phyloP scores from a whole-genome alignment of 30 jellyfish, hydroid and myxozoan genomes.

The Aurelia aurita complex sp. Pacific region DNA sequence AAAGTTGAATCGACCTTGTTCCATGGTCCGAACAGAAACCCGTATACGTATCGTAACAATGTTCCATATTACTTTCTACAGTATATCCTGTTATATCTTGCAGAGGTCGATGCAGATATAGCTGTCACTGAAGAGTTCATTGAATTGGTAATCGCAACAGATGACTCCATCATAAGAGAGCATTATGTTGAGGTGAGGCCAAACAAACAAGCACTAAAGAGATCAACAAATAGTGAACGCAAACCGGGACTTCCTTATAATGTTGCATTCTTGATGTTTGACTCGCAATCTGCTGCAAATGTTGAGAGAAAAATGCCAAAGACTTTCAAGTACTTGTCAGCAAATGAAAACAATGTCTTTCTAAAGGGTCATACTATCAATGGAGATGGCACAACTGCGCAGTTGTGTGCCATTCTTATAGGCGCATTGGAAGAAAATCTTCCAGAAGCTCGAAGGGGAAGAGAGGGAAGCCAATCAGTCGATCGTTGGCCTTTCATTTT shows the following conservation, averaged over 20 bases:
- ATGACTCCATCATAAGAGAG: constrained; percentile 4
- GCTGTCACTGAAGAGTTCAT: constrained; percentile 16
- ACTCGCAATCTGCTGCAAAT: constrained; percentile 55
- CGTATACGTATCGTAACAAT: neutral
- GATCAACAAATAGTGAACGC: neutral
- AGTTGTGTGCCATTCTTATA: constrained; percentile 53
- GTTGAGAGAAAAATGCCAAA: constrained; percentile 33
- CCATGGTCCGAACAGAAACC: neutral
- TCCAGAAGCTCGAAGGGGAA: constrained; percentile 72
- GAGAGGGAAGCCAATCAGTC: constrained; percentile 13
- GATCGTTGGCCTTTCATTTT: constrained; percentile 85
- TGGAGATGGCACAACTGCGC: constrained; percentile 87
- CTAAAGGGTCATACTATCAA: constrained; percentile 67
- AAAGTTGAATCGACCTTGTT: too few relatives aligned
- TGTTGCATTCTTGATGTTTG: constrained; percentile 49
- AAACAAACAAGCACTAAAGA: neutral
- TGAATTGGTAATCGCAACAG: constrained; percentile 10
- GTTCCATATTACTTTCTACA: neutral
- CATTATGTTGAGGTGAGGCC: constrained; percentile 1
- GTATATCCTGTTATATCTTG: neutral
- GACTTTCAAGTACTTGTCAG: constrained; percentile 34
- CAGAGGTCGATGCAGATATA: neutral
- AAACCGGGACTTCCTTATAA: constrained; percentile 8
- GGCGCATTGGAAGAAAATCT: constrained; percentile 69
- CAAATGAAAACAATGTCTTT: constrained; percentile 34